These are phyloP conservation scores for Carollia perspicillata DNA, from an alignment of 2,113 vertebrate genomes.

Conservation along the genomic window DNA sequence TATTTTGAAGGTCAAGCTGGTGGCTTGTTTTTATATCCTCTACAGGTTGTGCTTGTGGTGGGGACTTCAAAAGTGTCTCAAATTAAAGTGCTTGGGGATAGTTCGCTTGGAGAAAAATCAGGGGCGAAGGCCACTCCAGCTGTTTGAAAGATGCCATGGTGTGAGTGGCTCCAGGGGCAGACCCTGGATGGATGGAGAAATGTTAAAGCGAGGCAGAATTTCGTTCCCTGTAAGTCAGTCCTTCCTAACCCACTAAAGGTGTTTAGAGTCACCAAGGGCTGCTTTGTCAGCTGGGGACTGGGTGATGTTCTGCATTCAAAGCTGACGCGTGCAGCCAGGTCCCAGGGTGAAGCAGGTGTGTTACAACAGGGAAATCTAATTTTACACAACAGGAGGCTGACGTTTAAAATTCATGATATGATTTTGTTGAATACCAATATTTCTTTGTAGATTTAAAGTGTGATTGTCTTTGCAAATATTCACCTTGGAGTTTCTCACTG, in stretches of 20 bases:
- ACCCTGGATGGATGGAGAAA: not conserved
- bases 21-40: not conserved
- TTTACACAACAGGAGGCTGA: not conserved
- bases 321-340: not conserved
- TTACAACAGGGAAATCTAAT: not conserved
- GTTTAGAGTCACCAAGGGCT: not conserved
- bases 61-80: not conserved
- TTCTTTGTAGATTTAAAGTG: constrained; percentile 27
- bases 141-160: not conserved
- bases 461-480: constrained; percentile 21
- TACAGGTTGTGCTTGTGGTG: not conserved
- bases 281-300: not conserved
- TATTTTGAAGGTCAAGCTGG: constrained; percentile 38
- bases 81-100: not conserved
- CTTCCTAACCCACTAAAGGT: not conserved
- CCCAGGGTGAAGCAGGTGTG: not conserved
- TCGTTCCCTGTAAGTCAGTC: not conserved
- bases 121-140: not conserved
- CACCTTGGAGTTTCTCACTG: not conserved
- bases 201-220: not conserved
- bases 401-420: constrained; percentile 29
- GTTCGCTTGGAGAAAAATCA: not conserved
- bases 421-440: not conserved
- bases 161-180: not conserved
- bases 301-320: not conserved